phyloP scores from a whole-genome alignment of 1,140 invertebrate species.

The Sycophaga agraensis region DNA sequence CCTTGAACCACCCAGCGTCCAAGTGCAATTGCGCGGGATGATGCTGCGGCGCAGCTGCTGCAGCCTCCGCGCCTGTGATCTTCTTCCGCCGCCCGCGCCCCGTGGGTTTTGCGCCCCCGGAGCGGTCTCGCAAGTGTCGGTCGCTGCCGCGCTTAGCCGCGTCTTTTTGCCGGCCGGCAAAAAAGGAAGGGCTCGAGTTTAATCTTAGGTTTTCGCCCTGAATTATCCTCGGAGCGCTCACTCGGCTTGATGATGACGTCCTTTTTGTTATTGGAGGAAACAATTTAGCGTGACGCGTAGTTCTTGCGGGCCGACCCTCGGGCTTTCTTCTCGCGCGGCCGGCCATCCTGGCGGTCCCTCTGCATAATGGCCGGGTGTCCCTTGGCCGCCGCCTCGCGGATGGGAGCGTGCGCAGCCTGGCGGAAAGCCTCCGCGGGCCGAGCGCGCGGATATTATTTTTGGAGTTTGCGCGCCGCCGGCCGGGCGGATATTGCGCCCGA shows the following conservation, averaged over 20 bases:
- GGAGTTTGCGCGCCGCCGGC: too few species aligned
- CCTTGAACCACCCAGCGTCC: constrained; percentile 12
- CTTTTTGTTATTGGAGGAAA: constrained; percentile 30
- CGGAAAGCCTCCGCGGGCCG: too few species aligned
- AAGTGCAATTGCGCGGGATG: constrained; percentile 17
- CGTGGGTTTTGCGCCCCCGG: background rate
- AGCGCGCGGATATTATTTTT: too few species aligned
- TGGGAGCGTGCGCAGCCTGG: background rate
- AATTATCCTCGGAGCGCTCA: constrained; percentile 20
- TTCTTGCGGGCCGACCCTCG: background rate
- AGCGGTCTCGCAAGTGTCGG: too few species aligned
- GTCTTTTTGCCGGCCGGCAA: background rate
- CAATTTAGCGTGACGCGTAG: constrained; percentile 25
- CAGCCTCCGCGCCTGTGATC: constrained; percentile 15
- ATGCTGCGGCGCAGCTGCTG: constrained; percentile 3
- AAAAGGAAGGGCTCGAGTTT: constrained; percentile 15
- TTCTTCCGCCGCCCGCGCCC: background rate
- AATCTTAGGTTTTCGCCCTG: constrained; percentile 28
- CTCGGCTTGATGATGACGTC: constrained; percentile 23
- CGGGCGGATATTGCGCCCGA: too few species aligned
- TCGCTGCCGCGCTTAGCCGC: constrained; percentile 4
- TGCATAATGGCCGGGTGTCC: too few species aligned
- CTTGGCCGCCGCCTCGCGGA: background rate
- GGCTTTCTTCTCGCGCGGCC: too few species aligned
- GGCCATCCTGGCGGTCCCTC: too few species aligned